These are phyloP conservation scores for Hiodon tergisus DNA, from an alignment of 2,113 vertebrate genomes.

Conservation along the genomic window DNA sequence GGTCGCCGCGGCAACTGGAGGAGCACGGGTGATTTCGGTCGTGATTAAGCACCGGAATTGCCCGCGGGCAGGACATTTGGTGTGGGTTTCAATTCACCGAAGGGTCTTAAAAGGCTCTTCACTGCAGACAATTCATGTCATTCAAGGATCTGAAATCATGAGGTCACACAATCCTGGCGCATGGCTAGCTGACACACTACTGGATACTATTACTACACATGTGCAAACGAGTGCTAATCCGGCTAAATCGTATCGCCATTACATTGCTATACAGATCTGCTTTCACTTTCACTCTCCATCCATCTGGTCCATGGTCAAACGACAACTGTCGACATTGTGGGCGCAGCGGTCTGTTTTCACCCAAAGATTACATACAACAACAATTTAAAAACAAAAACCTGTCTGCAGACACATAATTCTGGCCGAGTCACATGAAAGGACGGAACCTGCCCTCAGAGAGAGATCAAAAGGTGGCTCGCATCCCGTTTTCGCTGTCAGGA, in stretches of 20 bases:
- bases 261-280: neutral
- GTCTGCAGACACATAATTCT: neutral
- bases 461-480: neutral
- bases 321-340: slow-evolving; percentile 8
- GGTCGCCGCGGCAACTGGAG: too few species aligned
- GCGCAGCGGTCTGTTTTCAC: neutral
- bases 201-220: neutral
- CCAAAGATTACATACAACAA: slow-evolving; percentile 10
- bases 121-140: too few species aligned
- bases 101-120: too few species aligned
- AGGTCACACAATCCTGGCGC: neutral
- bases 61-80: too few species aligned
- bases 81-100: too few species aligned
- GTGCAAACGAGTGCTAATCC: neutral
- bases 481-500: neutral
- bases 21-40: too few species aligned
- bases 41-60: too few species aligned
- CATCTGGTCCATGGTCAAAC: neutral
- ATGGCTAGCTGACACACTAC: neutral
- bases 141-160: too few species aligned
- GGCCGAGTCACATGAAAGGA: neutral
- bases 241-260: neutral
- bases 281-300: neutral
- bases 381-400: neutral
- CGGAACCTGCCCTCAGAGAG: slow-evolving; percentile 4